Base-by-base conservation (phyloP, 2,888 invertebrate genomes). In the Drymonia ruficornis region DNA sequence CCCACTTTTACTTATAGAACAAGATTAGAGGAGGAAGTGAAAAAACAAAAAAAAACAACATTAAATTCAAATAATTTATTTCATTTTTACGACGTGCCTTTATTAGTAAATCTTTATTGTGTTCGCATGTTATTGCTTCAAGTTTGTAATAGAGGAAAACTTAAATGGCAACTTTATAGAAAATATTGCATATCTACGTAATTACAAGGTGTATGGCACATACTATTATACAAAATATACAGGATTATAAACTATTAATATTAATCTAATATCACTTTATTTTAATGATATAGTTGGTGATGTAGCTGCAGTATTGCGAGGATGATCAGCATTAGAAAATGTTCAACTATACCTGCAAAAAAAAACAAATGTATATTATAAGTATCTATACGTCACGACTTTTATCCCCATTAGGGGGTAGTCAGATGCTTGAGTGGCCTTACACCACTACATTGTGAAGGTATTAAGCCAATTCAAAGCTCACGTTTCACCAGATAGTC, bases 201-300 rank as follows among this genome's bases (percentile, higher is more conserved):
- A 89, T 86, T 90, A 89, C 87, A 86, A n/a, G 72, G 85, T 87
- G 86, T 88, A 88, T 84, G 89, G 90, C 91, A 89, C 91, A 87
- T 81, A 81, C 86, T 91, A 91, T 89, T 67, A 81, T 91, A 92
- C 91, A 92, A 91, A 90, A 91, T 92, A 86, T 92, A 91, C 91
- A 92, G 85, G 86, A 87, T 86, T 86, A 83, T 76, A 81, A 72
- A 80, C 83, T 89, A 87, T 76, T 74, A 65, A 67, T 81, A 82
- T 84, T 84, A 89, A 67, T 83, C 91, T 91, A 92, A 86, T 92
- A 92, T 92, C 91, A 92, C 91, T 91, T 90, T 84, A 86, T 83
- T 84, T 80, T 87, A 89, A 87, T 90, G 86, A 89, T 89, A 89
- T 84, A 89, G 76, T 76, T 82, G 76, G 71, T 83, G 81, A 80